Evolutionary conservation across 2,797 vertebrate genomes (phyloP).

Genomic region (Stomatorhinus walkeri): DNA sequence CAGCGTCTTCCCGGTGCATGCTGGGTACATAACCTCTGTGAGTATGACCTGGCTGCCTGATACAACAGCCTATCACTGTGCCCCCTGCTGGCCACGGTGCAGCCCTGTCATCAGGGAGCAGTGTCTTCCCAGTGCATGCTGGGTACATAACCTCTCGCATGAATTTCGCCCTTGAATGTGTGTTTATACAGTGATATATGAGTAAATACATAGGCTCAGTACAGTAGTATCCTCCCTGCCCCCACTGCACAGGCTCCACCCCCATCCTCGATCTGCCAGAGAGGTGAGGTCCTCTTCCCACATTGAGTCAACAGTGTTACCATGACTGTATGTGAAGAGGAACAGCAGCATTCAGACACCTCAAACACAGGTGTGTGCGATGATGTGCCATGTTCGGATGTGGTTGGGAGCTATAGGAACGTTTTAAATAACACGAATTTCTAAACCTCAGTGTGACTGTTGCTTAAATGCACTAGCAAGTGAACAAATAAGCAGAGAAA

Average conservation of each 20-base stretch:
- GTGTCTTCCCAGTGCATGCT: neutral
- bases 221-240: neutral
- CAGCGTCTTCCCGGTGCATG: neutral
- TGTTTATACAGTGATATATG: neutral
- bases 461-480: neutral
- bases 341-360: neutral
- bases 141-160: neutral
- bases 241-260: neutral
- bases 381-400: neutral
- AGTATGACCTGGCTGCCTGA: neutral
- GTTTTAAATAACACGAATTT: neutral
- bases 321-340: neutral
- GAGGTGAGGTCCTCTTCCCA: neutral
- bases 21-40: neutral
- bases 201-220: neutral
- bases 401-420: neutral
- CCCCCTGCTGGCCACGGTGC: neutral
- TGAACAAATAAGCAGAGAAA: neutral
- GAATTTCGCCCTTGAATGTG: neutral
- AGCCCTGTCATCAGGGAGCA: neutral
- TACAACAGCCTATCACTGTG: neutral
- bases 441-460: neutral
- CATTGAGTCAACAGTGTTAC: neutral
- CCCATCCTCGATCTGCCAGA: neutral
- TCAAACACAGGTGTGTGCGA: neutral